Conservation (phyloP, 2,888 invertebrate genomes). For the Ophion costatus region DNA sequence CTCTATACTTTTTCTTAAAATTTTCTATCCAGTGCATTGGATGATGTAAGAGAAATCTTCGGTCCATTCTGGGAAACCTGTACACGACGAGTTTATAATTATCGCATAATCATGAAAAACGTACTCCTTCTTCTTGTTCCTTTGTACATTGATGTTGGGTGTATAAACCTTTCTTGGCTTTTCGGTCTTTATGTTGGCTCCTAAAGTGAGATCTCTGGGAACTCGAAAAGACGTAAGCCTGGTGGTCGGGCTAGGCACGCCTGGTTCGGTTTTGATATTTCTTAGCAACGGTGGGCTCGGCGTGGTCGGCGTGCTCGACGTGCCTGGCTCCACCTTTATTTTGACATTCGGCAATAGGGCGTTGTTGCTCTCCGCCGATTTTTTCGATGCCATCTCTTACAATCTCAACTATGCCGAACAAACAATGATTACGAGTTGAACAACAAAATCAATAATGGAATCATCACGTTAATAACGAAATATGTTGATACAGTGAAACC, state of each 20-base stretch:
- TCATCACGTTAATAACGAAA: not conserved
- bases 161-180: conserved; percentile 79
- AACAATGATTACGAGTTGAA: not conserved
- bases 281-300: conserved; percentile 63
- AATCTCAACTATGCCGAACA: not conserved
- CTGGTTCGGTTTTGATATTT: conserved; percentile 78
- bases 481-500: too few species aligned
- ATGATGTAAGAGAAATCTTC: not conserved
- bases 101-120: conserved; percentile 46
- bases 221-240: conserved; percentile 80
- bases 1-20: not conserved
- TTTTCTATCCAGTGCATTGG: not conserved
- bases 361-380: conserved; percentile 57
- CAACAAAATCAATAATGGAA: not conserved
- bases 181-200: conserved; percentile 78
- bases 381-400: conserved; percentile 67
- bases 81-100: not conserved
- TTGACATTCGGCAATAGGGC: conserved; percentile 58
- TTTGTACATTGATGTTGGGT: conserved; percentile 82
- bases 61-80: not conserved
- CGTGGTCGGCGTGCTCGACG: conserved; percentile 66
- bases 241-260: conserved; percentile 69
- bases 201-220: conserved; percentile 81
- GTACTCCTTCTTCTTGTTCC: conserved; percentile 81
- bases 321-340: conserved; percentile 76